Evolutionary conservation across 2,888 invertebrate genomes (phyloP).

Genomic region (Watsonalla binaria): DNA sequence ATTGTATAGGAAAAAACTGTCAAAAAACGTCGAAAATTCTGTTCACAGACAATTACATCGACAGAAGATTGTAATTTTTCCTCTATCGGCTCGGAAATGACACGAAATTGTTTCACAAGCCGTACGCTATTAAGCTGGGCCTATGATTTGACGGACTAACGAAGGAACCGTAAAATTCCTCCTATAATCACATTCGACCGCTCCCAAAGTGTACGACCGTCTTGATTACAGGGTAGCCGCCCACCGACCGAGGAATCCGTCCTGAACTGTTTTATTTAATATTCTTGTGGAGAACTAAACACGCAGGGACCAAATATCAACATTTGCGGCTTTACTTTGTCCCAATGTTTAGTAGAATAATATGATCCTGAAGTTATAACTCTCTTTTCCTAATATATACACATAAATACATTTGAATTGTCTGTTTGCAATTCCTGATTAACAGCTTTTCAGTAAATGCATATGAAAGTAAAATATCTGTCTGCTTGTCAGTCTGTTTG

Average conservation of each 20-base stretch:
- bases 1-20: too few relatives aligned
- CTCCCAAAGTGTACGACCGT: constrained; percentile 39
- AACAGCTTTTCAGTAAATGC: too few relatives aligned
- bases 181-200: constrained; percentile 63
- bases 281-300: constrained; percentile 23
- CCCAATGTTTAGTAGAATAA: constrained; percentile 6
- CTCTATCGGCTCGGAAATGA: constrained; percentile 50
- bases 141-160: constrained; percentile 75
- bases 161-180: constrained; percentile 67
- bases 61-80: constrained; percentile 34
- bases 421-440: too few relatives aligned
- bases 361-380: too few relatives aligned
- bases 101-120: constrained; percentile 57
- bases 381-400: too few relatives aligned
- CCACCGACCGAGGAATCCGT: constrained; percentile 49
- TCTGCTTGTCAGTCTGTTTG: too few relatives aligned
- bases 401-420: too few relatives aligned
- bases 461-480: too few relatives aligned
- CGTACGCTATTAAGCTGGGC: constrained; percentile 48
- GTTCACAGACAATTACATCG: constrained; percentile 60
- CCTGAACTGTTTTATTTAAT: constrained; percentile 8
- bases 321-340: constrained; percentile 12
- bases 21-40: constrained; percentile 4
- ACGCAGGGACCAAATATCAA: constrained; percentile 41
- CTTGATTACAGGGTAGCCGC: constrained; percentile 72